A percentile compares a stretch with the other conserved stretches of the same genome.
Evolutionary conservation across 2,797 vertebrate genomes (phyloP).

Genomic region (Enoplosus armatus): DNA sequence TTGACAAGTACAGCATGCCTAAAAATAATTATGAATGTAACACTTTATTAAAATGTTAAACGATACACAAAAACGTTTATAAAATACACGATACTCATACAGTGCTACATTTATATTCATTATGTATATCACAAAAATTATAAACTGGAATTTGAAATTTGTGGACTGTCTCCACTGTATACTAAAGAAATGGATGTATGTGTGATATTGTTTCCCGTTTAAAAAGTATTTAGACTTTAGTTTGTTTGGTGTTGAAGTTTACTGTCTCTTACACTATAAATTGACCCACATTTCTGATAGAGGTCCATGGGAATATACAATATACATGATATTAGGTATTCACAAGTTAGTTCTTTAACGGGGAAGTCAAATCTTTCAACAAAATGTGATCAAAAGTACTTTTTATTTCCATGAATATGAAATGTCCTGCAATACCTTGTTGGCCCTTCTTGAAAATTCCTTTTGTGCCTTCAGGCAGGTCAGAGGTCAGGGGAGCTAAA

Average conservation of each 20-base stretch:
- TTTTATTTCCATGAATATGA: neutral
- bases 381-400: neutral
- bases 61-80: neutral
- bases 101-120: neutral
- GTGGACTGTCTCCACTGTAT: neutral
- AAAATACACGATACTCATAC: too few relatives aligned
- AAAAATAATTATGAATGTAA: neutral
- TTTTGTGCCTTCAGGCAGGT: neutral
- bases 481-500: neutral
- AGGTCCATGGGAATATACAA: neutral
- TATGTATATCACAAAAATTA: neutral
- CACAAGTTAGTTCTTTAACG: neutral
- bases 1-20: neutral
- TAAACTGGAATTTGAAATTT: neutral
- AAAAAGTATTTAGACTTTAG: neutral
- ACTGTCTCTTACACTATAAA: constrained; percentile 4
- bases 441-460: neutral
- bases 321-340: neutral
- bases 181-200: neutral
- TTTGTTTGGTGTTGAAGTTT: neutral
- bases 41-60: neutral
- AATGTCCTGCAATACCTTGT: neutral
- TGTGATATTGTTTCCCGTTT: neutral
- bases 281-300: neutral
- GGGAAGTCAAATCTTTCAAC: neutral